These are phyloP conservation scores for Drosophila niveifrons DNA, from an alignment of 2,888 invertebrate genomes.

Conservation along the genomic window DNA sequence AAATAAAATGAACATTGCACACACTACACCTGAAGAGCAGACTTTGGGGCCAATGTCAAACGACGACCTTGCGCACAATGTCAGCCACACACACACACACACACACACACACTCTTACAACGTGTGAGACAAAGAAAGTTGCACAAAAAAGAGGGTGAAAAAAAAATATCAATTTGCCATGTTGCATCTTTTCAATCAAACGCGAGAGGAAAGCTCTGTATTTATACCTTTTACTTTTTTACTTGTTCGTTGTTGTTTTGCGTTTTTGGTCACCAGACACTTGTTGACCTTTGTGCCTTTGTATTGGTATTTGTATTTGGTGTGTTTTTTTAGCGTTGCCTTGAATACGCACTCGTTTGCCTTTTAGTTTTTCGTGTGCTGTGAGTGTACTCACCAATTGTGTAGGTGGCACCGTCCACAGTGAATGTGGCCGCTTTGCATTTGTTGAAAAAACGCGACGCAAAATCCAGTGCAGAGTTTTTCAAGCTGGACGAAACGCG, in stretches of 20 bases:
- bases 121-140: neutral
- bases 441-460: conserved; percentile 89
- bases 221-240: neutral
- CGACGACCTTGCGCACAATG: conserved; percentile 69
- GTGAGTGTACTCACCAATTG: conserved; percentile 89
- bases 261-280: conserved; percentile 53
- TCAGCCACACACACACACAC: conserved; percentile 33
- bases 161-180: conserved; percentile 38
- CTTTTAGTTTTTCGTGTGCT: neutral
- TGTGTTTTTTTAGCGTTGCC: neutral
- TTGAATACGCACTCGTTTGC: neutral
- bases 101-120: conserved; percentile 8
- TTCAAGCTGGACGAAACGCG: conserved; percentile 84
- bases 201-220: conserved; percentile 8
- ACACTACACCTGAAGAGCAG: conserved; percentile 40
- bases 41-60: conserved; percentile 64
- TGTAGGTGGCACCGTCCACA: conserved; percentile 94
- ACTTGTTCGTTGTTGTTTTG: neutral
- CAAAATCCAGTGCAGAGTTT: conserved; percentile 84
- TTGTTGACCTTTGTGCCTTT: conserved; percentile 65
- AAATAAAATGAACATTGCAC: conserved; percentile 44
- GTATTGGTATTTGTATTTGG: conserved; percentile 7
- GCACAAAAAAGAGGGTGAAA: neutral
- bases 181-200: conserved; percentile 49
- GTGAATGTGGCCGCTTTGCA: conserved; percentile 95